phyloP scores from a whole-genome alignment of 2,113 vertebrate species.

The Tiliqua scincoides region DNA sequence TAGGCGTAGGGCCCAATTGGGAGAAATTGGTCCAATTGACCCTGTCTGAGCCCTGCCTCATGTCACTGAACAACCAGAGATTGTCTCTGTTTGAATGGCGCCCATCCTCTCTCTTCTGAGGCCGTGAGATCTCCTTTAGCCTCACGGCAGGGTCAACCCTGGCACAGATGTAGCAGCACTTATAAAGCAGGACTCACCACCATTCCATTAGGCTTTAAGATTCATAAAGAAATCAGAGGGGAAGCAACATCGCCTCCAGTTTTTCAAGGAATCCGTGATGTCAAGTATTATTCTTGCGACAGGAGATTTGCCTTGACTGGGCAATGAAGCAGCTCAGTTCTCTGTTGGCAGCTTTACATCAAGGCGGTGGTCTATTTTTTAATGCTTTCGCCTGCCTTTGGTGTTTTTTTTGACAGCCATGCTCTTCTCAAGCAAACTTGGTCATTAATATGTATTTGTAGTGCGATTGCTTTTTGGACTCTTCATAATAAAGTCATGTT shows the following conservation, averaged over 20 bases:
- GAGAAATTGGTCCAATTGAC: no score
- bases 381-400: slow-evolving; percentile 16
- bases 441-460: slow-evolving; percentile 61
- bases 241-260: slow-evolving; percentile 25
- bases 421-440: slow-evolving; percentile 43
- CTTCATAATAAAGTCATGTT: slow-evolving; percentile 53
- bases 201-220: slow-evolving; percentile 49
- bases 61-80: neutral
- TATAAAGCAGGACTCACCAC: slow-evolving; percentile 4
- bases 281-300: slow-evolving; percentile 55
- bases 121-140: neutral
- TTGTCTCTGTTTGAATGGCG: neutral
- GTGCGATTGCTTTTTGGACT: slow-evolving; percentile 32
- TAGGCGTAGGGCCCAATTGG: no score
- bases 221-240: slow-evolving; percentile 21
- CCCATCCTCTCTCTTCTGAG: neutral
- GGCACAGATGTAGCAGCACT: neutral
- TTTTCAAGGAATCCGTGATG: slow-evolving; percentile 6
- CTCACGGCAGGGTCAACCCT: neutral
- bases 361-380: slow-evolving; percentile 47
- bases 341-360: slow-evolving; percentile 54
- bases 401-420: slow-evolving; percentile 55
- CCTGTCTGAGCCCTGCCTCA: no score
- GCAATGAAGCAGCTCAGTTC: slow-evolving; percentile 48
- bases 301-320: slow-evolving; percentile 54